These are phyloP conservation scores for Hydropsyche tenuis DNA, from an alignment of 1,140 invertebrate genomes.

Conservation along the genomic window DNA sequence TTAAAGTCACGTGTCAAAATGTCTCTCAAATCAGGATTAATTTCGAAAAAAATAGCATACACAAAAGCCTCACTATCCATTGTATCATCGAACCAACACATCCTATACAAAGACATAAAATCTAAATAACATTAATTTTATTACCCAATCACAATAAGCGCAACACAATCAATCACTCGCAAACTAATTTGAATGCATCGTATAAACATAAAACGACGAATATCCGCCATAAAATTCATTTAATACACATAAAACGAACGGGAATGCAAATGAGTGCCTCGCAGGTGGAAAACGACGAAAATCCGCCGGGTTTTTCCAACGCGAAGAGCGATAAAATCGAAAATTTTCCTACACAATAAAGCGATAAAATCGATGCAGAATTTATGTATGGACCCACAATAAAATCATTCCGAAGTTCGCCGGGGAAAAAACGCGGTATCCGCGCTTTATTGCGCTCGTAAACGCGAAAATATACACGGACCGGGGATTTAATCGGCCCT, in stretches of 20 bases:
- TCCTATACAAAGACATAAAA: no score
- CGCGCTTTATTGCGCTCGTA: constrained; percentile 4
- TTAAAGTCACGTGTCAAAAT: no score
- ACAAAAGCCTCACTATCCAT: no score
- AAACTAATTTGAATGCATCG: no score
- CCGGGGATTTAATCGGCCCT: background rate
- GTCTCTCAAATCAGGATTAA: no score
- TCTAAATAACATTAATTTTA: no score
- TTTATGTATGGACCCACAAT: constrained; percentile 2
- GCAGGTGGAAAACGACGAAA: background rate
- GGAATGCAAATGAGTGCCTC: background rate
- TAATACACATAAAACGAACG: background rate
- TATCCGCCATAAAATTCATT: no score
- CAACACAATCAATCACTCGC: no score
- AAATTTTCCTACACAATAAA: constrained; percentile 2
- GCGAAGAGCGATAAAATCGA: background rate
- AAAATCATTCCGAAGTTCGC: constrained; percentile 7
- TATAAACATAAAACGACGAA: no score
- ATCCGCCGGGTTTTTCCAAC: background rate
- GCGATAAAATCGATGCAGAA: constrained; percentile 14
- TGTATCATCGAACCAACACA: no score
- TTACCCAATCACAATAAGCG: no score
- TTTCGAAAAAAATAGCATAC: no score
- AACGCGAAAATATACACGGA: background rate
- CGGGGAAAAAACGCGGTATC: background rate